Evolutionary conservation across 2,888 invertebrate genomes (phyloP).

Genomic region (Boloria selene): DNA sequence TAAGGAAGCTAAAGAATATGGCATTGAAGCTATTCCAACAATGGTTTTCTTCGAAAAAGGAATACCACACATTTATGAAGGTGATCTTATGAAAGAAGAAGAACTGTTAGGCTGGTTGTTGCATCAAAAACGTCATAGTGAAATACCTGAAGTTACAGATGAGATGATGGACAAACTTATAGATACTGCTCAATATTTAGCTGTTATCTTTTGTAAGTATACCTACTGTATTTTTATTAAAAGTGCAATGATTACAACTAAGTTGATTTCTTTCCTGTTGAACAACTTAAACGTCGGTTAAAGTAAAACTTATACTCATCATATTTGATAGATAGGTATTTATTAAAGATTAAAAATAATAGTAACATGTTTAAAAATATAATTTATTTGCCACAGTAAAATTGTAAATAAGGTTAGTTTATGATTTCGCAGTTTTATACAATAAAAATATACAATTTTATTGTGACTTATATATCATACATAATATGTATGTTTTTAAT

Average conservation of each 20-base stretch:
- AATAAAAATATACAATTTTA: no score
- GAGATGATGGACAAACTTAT: slow-evolving; percentile 96
- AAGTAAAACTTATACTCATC: background rate
- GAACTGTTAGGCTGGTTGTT: slow-evolving; percentile 94
- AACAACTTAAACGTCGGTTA: no score
- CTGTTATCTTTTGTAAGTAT: slow-evolving; percentile 94
- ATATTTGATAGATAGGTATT: no score
- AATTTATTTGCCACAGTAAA: no score
- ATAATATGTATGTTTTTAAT: no score
- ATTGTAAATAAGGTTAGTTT: no score
- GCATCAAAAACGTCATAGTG: slow-evolving; percentile 94
- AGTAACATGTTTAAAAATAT: background rate
- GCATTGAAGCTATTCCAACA: slow-evolving; percentile 91
- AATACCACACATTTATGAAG: slow-evolving; percentile 89
- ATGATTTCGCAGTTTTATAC: no score
- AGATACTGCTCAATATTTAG: slow-evolving; percentile 89
- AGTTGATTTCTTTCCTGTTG: no score
- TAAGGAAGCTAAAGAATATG: slow-evolving; percentile 94
- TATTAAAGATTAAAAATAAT: background rate
- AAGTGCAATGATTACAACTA: no score
- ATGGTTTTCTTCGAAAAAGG: slow-evolving; percentile 89
- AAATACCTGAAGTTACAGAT: slow-evolving; percentile 95
- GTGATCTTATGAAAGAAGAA: slow-evolving; percentile 95
- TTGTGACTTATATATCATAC: background rate
- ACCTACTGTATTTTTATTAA: no score